Evolutionary conservation across 2,797 vertebrate species (phyloP).

Genomic region (Phoeniculus purpureus): DNA sequence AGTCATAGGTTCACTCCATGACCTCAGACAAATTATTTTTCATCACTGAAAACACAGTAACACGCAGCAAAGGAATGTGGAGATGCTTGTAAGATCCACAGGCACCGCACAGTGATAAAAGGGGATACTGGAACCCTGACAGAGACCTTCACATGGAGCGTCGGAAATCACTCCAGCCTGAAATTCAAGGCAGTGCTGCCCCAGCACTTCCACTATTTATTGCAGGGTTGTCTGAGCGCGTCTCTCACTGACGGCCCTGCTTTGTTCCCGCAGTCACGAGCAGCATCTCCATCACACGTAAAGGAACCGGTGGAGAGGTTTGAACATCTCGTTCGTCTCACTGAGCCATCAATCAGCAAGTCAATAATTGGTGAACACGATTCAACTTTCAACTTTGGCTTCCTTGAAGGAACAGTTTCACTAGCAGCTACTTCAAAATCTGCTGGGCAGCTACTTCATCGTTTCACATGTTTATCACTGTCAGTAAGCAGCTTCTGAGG

Average conservation of each 20-base stretch:
- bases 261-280: neutral
- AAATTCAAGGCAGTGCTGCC: neutral
- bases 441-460: neutral
- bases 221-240: rapidly evolving
- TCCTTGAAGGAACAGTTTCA: slow-evolving; percentile 46
- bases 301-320: neutral
- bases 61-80: neutral
- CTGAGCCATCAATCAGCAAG: slow-evolving; percentile 34
- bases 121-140: neutral
- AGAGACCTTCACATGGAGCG: neutral
- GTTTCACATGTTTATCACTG: slow-evolving; percentile 57
- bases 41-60: rapidly evolving
- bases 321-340: neutral
- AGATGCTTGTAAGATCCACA: neutral
- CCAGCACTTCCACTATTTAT: neutral
- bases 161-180: neutral
- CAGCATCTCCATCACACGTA: neutral
- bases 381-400: slow-evolving; percentile 54
- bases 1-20: neutral
- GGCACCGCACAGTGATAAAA: rapidly evolving
- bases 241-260: neutral
- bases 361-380: slow-evolving; percentile 54
- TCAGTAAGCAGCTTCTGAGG: slow-evolving; percentile 56
- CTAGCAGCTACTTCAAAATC: slow-evolving; percentile 45
- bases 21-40: neutral